phyloP scores from a whole-genome alignment of 92 coral and sea anemone genomes.

The Umimayanthus chanpuru region DNA sequence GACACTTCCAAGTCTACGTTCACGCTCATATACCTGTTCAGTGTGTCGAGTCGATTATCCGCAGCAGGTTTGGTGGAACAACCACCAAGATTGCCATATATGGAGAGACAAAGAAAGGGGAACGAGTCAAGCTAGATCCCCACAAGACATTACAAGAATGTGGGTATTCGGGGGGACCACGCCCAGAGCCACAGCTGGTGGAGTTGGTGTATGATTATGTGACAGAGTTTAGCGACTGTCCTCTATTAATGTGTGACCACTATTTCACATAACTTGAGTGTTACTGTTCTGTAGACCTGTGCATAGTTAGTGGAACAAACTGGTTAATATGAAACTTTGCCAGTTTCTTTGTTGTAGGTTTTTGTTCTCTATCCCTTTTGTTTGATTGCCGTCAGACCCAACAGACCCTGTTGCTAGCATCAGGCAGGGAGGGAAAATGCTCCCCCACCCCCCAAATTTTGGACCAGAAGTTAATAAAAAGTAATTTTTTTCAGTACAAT shows the following conservation, averaged over 20 bases:
- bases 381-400: too few species aligned
- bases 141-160: constrained; percentile 82
- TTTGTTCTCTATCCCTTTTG: too few species aligned
- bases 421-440: too few species aligned
- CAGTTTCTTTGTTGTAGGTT: too few species aligned
- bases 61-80: constrained; percentile 85
- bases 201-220: constrained; percentile 87
- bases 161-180: constrained; percentile 91
- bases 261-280: constrained; percentile 64
- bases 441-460: too few species aligned
- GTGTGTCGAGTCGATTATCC: constrained; percentile 72
- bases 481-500: too few species aligned
- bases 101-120: constrained; percentile 75
- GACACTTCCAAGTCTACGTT: constrained; percentile 88
- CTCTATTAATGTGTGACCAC: constrained; percentile 93
- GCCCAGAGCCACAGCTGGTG: constrained; percentile 88
- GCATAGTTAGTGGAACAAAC: too few species aligned
- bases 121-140: constrained; percentile 77
- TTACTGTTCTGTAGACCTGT: too few species aligned
- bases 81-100: constrained; percentile 74
- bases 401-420: too few species aligned
- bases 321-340: too few species aligned
- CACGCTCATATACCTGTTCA: constrained; percentile 88
- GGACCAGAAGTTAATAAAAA: too few species aligned
- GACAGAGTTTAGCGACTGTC: constrained; percentile 94